Evolutionary conservation across 2,888 invertebrate species (phyloP).

Genomic region (Tipula confusa): DNA sequence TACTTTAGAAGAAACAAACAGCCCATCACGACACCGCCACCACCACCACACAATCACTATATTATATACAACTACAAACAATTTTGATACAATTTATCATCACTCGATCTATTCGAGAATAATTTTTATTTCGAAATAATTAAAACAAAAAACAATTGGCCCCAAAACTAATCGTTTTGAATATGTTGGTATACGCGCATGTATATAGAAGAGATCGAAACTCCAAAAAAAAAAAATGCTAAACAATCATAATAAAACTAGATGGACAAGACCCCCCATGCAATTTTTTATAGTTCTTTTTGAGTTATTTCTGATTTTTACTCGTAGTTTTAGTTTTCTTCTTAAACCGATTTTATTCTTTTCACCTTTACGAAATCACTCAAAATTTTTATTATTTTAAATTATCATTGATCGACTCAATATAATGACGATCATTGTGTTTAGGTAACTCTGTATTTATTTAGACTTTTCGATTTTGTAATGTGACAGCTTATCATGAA

Average conservation of each 20-base stretch:
- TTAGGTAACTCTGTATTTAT: neutral
- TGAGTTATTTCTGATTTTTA: conserved; percentile 8
- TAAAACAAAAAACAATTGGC: neutral
- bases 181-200: neutral
- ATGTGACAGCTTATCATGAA: neutral
- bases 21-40: neutral
- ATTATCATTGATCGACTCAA: conserved; percentile 20
- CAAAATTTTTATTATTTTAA: conserved; percentile 7
- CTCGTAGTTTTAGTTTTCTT: neutral
- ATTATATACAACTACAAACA: too few species aligned
- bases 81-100: conserved; percentile 25
- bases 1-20: neutral
- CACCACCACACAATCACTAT: too few species aligned
- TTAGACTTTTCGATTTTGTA: neutral
- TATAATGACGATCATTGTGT: neutral
- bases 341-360: conserved; percentile 21
- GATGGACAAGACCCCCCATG: conserved; percentile 25
- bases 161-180: neutral
- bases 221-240: neutral
- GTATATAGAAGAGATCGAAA: neutral
- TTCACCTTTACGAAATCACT: conserved; percentile 30
- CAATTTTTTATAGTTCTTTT: conserved; percentile 25
- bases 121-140: neutral
- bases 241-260: conserved; percentile 20
- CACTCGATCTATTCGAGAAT: neutral